A percentile compares a stretch with the other conserved stretches of the same genome.
Conservation (phyloP, 2,113 vertebrate genomes). For the Semnornis frantzii region DNA sequence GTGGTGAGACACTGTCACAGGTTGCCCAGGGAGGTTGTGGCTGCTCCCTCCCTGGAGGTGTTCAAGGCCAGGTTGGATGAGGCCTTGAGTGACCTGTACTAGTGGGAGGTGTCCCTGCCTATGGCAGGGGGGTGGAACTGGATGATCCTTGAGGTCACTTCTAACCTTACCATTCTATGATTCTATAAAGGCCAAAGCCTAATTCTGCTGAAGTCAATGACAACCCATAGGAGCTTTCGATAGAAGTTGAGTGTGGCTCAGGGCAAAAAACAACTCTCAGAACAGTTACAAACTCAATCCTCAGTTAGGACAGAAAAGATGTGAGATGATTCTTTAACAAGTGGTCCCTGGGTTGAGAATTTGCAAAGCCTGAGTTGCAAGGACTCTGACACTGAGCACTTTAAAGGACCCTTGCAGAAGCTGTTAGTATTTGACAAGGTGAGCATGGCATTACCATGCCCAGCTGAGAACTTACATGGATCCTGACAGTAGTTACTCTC, state of each 20-base stretch:
- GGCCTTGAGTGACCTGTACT: too few species aligned
- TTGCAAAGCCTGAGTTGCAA: not conserved
- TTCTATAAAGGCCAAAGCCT: not conserved
- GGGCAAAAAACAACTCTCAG: constrained; percentile 9
- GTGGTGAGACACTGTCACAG: too few species aligned
- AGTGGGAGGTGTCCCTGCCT: too few species aligned
- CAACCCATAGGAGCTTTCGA: not conserved
- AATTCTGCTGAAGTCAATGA: constrained; percentile 19
- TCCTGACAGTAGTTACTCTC: not conserved
- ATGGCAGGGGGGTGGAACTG: too few species aligned
- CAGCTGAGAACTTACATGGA: not conserved
- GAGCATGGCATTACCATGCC: not conserved
- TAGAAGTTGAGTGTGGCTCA: not conserved
- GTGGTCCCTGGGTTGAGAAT: not conserved
- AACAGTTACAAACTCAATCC: not conserved
- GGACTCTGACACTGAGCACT: not conserved
- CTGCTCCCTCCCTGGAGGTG: too few species aligned
- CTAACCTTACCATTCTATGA: too few species aligned
- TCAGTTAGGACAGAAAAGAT: not conserved
- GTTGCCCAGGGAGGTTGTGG: too few species aligned
- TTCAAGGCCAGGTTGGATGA: too few species aligned
- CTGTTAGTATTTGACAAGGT: not conserved
- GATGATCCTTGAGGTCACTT: too few species aligned
- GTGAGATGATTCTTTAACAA: not conserved
- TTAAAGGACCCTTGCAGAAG: not conserved